Evolutionary conservation across 2,113 vertebrate species (phyloP), one percentile per base, ranked within the genome.

Genomic region (Hiodon alosoides): DNA sequence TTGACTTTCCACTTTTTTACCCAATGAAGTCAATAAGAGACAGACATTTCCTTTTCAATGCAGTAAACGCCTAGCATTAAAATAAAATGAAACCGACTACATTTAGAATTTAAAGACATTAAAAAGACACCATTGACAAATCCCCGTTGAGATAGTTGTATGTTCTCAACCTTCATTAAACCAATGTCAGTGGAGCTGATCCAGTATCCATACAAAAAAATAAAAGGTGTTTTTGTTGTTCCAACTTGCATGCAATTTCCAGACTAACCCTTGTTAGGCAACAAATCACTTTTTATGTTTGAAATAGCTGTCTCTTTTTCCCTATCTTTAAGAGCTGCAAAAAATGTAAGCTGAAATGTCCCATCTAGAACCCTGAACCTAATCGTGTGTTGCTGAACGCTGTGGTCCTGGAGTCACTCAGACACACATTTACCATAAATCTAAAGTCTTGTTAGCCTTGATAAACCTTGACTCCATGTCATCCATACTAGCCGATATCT

Each of bases 371-470:
- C 71, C 69, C 76, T 79, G 71, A 78, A 60, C 73, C 75, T 67
- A 72, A 72, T 66, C 77, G 73, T 79, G 79, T 79, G 68, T 79
- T 77, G 79, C 82, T 83, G 76, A 73, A 61, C 74, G 68, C 76
- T 77, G 75, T 84, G 73, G 80, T 83, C 77, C 79, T 78, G 66
- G 57, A 51, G 31, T 67, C 74, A 67, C 68, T 72, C 67, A 69
- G 73, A 80, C 72, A 78, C 81, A 81, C 71, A 78, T 81, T 82
- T 79, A 83, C 81, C 79, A 79, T 83, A 77, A 82, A 31, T 31
- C 31, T 31, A 31, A 31, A 31, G 31, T 31, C 31, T 31, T 31
- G 31, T 31, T 31, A 31, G 31, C 31, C 31, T 31, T 31, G 31
- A 31, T 31, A 1, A 31, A 80, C 76, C 58, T 47, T 11, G 51